Evolutionary conservation across 2,797 vertebrate species (phyloP).

Genomic region (Aeoliscus strigatus): DNA sequence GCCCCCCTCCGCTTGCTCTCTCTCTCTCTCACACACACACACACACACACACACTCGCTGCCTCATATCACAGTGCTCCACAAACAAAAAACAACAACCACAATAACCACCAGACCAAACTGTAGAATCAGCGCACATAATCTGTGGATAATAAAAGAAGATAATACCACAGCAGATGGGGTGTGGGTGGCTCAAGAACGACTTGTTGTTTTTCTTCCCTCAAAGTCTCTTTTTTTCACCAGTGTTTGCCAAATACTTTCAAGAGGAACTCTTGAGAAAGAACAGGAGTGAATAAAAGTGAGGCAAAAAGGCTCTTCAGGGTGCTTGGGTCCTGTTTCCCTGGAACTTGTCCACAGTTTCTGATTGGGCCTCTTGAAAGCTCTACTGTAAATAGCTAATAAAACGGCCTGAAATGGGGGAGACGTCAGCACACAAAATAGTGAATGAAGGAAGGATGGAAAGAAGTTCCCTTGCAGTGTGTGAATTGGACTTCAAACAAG

Average conservation of each 20-base stretch:
- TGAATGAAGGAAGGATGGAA: slow-evolving; percentile 13
- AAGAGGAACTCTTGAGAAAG: slow-evolving; percentile 79
- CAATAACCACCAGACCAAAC: slow-evolving; percentile 62
- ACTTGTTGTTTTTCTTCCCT: slow-evolving; percentile 79
- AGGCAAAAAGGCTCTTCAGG: slow-evolving; percentile 72
- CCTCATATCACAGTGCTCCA: slow-evolving; percentile 70
- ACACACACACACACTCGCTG: slow-evolving; percentile 29
- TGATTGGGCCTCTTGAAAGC: slow-evolving; percentile 59
- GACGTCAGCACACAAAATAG: slow-evolving; percentile 31
- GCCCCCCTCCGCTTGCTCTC: slow-evolving; percentile 38
- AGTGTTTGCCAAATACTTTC: slow-evolving; percentile 80
- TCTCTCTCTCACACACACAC: slow-evolving; percentile 28
- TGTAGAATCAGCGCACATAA: slow-evolving; percentile 68
- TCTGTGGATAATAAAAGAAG: slow-evolving; percentile 75
- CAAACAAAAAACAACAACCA: slow-evolving; percentile 74
- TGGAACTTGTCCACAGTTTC: slow-evolving; percentile 63
- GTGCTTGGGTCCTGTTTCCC: slow-evolving; percentile 71
- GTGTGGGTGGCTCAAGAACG: slow-evolving; percentile 79
- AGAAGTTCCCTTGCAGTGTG: not conserved
- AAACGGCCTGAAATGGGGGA: slow-evolving; percentile 29
- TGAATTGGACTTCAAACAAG: not conserved
- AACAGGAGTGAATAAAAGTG: slow-evolving; percentile 76
- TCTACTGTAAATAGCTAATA: slow-evolving; percentile 62
- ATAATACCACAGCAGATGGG: slow-evolving; percentile 81
- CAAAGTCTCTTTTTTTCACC: slow-evolving; percentile 69